These are phyloP conservation scores for Buathra laborator DNA, from an alignment of 2,888 invertebrate genomes.

Conservation along the genomic window DNA sequence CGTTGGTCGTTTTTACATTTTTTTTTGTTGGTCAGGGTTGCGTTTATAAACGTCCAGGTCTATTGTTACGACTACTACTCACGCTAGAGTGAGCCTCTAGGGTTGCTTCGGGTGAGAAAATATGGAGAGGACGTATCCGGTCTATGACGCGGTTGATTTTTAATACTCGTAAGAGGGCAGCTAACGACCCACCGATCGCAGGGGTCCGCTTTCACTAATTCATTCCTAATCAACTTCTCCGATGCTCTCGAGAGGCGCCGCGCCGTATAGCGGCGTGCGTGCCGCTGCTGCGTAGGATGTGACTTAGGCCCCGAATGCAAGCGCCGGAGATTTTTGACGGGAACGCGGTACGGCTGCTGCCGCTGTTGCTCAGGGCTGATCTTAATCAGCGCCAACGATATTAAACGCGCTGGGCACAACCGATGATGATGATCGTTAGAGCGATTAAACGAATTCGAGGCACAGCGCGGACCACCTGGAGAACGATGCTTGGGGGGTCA, in stretches of 20 bases:
- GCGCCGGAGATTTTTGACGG: constrained; percentile 55
- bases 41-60: constrained; percentile 6
- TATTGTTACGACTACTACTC: constrained; percentile 29
- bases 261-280: constrained; percentile 12
- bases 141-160: constrained; percentile 62
- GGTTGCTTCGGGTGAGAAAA: constrained; percentile 33
- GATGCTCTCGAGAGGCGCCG: constrained; percentile 24
- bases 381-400: constrained; percentile 75
- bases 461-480: constrained; percentile 76
- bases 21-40: background rate
- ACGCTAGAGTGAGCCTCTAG: background rate
- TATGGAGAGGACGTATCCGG: constrained; percentile 63
- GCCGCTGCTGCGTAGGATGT: constrained; percentile 56
- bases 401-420: constrained; percentile 66
- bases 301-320: constrained; percentile 68
- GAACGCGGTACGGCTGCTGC: constrained; percentile 30
- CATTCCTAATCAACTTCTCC: constrained; percentile 72
- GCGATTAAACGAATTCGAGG: constrained; percentile 72
- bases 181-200: constrained; percentile 50
- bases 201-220: constrained; percentile 73
- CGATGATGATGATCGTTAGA: constrained; percentile 73
- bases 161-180: background rate
- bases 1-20: background rate
- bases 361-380: constrained; percentile 68
- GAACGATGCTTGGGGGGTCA: constrained; percentile 71